A percentile compares a stretch with the other conserved stretches of the same genome.
Conservation (phyloP, 1,140 invertebrate species). For the Meloidogyne hapla region DNA sequence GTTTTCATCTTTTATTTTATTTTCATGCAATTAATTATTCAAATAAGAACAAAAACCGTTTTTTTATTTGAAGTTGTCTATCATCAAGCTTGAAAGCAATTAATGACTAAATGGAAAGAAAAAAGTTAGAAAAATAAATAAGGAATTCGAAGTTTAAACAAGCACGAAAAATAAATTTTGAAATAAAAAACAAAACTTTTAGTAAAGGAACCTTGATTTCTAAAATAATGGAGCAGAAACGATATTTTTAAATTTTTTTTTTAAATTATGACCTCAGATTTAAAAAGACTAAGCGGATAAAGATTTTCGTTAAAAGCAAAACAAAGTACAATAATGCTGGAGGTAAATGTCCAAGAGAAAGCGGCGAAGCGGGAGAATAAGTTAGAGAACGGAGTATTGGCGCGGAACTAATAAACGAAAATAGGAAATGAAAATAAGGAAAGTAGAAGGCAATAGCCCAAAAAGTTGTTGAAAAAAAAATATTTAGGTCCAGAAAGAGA, state of each 20-base stretch:
- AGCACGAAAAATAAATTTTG: too few relatives aligned
- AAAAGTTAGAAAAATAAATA: background rate
- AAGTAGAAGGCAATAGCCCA: background rate
- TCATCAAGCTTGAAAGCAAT: background rate
- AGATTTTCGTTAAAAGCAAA: background rate
- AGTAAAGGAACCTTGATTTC: too few relatives aligned
- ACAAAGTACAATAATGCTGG: background rate
- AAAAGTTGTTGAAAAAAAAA: background rate
- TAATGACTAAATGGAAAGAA: background rate
- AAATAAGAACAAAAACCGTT: background rate
- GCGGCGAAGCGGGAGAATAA: too few relatives aligned
- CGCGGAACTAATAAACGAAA: background rate
- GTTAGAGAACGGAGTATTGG: background rate
- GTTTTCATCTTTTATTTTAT: background rate
- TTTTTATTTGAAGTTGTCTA: background rate
- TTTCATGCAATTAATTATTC: background rate
- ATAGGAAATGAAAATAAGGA: background rate
- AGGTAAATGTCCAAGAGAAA: background rate
- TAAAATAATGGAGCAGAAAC: too few relatives aligned
- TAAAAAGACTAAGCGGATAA: background rate
- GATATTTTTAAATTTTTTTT: background rate
- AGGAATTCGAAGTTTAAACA: background rate
- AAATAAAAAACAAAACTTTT: too few relatives aligned
- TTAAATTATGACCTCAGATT: background rate
- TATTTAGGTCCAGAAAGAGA: background rate